Conservation (phyloP, 1,140 invertebrate genomes). For the Heliconius hermathena region DNA sequence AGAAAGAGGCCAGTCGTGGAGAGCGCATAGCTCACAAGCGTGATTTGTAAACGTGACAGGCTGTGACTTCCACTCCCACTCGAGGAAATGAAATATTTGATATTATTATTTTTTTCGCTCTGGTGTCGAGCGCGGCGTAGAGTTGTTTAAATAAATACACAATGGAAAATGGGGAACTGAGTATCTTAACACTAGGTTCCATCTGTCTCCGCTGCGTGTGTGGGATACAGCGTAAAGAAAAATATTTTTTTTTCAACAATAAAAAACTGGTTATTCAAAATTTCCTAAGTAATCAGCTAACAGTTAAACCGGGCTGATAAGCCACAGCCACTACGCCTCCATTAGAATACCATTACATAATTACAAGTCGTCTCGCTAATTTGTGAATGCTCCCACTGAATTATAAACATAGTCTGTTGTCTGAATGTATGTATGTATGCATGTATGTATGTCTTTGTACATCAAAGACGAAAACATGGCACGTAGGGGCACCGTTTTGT, state of each 20-base stretch:
- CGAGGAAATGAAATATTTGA: too few relatives aligned
- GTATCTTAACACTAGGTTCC: too few relatives aligned
- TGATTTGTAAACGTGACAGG: too few relatives aligned
- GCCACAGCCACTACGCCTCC: constrained; percentile 39
- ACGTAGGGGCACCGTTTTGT: not conserved
- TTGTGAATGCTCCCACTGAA: constrained; percentile 36
- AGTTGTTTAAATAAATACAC: too few relatives aligned
- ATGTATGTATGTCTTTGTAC: not conserved
- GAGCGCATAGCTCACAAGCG: too few relatives aligned
- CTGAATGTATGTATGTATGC: not conserved
- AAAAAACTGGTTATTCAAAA: not conserved
- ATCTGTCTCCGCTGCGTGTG: too few relatives aligned
- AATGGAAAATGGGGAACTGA: too few relatives aligned
- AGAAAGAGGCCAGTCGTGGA: too few relatives aligned
- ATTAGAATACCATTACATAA: constrained; percentile 53
- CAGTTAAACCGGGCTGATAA: constrained; percentile 37
- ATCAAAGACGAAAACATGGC: not conserved
- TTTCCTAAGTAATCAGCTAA: constrained; percentile 40
- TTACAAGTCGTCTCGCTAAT: constrained; percentile 52
- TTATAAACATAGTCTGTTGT: not conserved
- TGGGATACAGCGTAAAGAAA: not conserved
- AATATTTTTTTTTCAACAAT: not conserved
- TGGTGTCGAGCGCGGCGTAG: too few relatives aligned
- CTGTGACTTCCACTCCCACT: too few relatives aligned
- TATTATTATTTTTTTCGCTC: too few relatives aligned